Base-by-base conservation (phyloP, 2,113 vertebrate species). In the Oxyura jamaicensis region DNA sequence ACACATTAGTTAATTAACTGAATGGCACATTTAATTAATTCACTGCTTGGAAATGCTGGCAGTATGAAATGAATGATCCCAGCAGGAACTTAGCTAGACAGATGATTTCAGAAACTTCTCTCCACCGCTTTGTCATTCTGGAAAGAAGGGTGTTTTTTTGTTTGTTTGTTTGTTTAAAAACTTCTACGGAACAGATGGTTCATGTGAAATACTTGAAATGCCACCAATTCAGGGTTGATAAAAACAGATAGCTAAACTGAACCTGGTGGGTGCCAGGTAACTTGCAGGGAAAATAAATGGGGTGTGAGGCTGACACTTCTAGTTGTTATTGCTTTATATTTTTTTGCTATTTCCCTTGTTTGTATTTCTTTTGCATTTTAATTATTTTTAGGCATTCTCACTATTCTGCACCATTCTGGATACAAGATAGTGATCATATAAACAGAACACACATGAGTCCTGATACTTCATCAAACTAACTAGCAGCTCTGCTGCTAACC, bases 1-100 rank as follows among this genome's bases (percentile, higher is more conserved):
- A 53, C 31, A 82, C 26, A 31, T 86, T 46, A 72, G 39, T 92
- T 91, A 81, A 75, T 91, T 74, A 88, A 60, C 11, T 79, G 71
- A 16, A 65, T 0, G 1, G 53, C 35, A 96, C 78, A 90, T 94
- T 85, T 88, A 60, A 93, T 90, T 87, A 52, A 91, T 83, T 91
- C 20, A 76, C 91, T 95, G 81, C 91, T 95, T 11, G 2, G 73
- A 89, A 95, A 95, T 93, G 93, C 91, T 93, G 92, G 75, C 71
- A 92, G 41, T 41, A 81, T 77, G 90, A 80, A 39, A 52, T 59
- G 46, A 71, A 63, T 39, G 6, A 86, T 84, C 88, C 68, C 42
- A 78, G 76, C 83, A 96, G 95, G 79, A 93, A 71, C 46, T 83
- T 58, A 83, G 63, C 65, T 85, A 91, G 59, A 62, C 23, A 73